Evolutionary conservation across 1,140 invertebrate genomes (phyloP).

Genomic region (Rhynchophorus ferrugineus): DNA sequence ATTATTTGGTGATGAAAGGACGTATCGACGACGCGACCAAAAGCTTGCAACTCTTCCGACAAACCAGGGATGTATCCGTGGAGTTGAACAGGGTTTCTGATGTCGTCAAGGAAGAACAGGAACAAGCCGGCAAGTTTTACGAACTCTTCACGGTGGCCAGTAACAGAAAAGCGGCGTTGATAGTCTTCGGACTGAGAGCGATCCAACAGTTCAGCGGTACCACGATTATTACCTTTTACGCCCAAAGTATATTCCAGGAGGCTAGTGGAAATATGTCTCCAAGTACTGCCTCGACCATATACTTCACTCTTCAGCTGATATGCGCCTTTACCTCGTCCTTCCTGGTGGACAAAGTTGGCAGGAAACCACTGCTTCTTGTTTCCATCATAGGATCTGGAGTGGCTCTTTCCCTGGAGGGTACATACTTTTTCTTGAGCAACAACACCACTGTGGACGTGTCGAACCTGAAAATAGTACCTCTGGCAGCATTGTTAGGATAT

Average conservation of each 20-base stretch:
- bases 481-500: slow-evolving; percentile 59
- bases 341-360: slow-evolving; percentile 63
- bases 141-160: slow-evolving; percentile 31
- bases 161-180: slow-evolving; percentile 56
- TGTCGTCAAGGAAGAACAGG: slow-evolving; percentile 24
- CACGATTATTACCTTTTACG: slow-evolving; percentile 65
- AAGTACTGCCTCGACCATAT: slow-evolving; percentile 45
- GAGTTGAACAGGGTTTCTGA: slow-evolving; percentile 55
- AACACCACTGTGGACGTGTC: slow-evolving; percentile 27
- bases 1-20: slow-evolving; percentile 56
- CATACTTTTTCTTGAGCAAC: slow-evolving; percentile 53
- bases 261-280: slow-evolving; percentile 43
- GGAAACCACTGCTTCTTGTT: slow-evolving; percentile 57
- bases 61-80: slow-evolving; percentile 49
- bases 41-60: slow-evolving; percentile 54
- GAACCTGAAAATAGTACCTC: slow-evolving; percentile 45
- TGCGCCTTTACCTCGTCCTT: slow-evolving; percentile 55
- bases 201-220: slow-evolving; percentile 71
- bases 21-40: slow-evolving; percentile 51
- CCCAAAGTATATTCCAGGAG: slow-evolving; percentile 60
- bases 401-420: slow-evolving; percentile 47
- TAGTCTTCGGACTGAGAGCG: slow-evolving; percentile 56
- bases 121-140: slow-evolving; percentile 9
- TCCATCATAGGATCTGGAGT: slow-evolving; percentile 51
- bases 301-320: slow-evolving; percentile 58